Base-by-base conservation (phyloP, 2,888 invertebrate species). In the Neoascia interrupta region DNA sequence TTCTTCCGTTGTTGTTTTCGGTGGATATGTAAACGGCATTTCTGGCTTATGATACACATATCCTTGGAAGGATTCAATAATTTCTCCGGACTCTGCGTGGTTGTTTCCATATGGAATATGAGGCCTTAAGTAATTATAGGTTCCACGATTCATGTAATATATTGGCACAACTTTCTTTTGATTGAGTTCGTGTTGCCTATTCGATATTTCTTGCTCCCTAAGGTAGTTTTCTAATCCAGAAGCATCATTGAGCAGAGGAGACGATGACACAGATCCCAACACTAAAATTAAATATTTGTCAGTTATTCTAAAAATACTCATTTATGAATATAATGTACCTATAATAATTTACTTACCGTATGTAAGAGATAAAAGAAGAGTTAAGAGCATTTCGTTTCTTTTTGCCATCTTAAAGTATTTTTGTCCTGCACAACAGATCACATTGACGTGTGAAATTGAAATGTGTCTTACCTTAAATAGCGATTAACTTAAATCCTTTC, bases 101-200 rank as follows among this genome's bases (percentile, higher is more conserved):
- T 15, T 54, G 0, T 8, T 5, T n/a, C 37, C 28, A 10, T 58
- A 58, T 0, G 56, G 51, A 11, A 43, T 15, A 36, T n/a, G 15
- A 11, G 68, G 74, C 4, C 15, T 47, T 1, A 5, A 3, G 15
- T 61, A 69, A n/a, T 37, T 6, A 15, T 68, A 69, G 16, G 53
- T 53, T 6, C 39, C 37, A 23, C 28, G 28, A 5, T 23, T n/a
- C 10, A 3, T 31, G 13, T 34, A 10, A n/a, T 58, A 58, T 19
- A 53, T 61, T 4, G 54, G 60, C 10, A 31, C 6, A 5, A 37
- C n/a, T 5, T 41, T 49, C 8, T 31, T 37, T 8, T 16, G 26
- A 37, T 61, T 19, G 2, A 18, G 39, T 49, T 74, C 74, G 28
- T 54, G 63, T 21, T 75, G 74, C 15, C 54, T 61, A 21, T 75